phyloP scores from a whole-genome alignment of 2,113 vertebrate genomes.

The Forbesichthys agassizii region DNA sequence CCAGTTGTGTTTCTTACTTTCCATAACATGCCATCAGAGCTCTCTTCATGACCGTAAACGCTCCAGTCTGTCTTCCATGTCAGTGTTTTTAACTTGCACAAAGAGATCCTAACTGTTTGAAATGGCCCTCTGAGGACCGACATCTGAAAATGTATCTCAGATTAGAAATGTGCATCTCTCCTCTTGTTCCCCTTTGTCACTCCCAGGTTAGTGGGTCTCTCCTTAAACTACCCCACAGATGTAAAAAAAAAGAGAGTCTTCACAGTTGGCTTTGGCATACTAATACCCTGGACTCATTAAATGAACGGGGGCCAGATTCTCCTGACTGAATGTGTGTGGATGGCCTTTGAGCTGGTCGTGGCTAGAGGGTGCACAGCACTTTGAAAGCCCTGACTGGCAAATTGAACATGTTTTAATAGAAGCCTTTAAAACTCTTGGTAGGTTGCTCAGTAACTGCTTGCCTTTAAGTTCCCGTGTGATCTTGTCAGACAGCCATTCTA shows the following conservation, averaged over 20 bases:
- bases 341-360: slow-evolving; percentile 80
- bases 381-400: slow-evolving; percentile 80
- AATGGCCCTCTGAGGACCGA: slow-evolving; percentile 67
- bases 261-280: slow-evolving; percentile 74
- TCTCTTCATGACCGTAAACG: slow-evolving; percentile 58
- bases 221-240: slow-evolving; percentile 69
- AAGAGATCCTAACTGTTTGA: slow-evolving; percentile 64
- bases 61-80: slow-evolving; percentile 50
- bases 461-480: slow-evolving; percentile 78
- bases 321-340: slow-evolving; percentile 64
- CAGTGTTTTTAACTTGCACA: slow-evolving; percentile 47
- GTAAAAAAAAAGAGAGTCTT: slow-evolving; percentile 61
- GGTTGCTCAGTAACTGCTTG: slow-evolving; percentile 74
- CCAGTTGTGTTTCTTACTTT: slow-evolving; percentile 50
- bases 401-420: slow-evolving; percentile 78
- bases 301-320: slow-evolving; percentile 78
- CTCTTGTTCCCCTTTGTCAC: slow-evolving; percentile 63
- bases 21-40: slow-evolving; percentile 54
- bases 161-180: slow-evolving; percentile 61
- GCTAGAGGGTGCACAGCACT: slow-evolving; percentile 73
- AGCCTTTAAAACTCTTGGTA: slow-evolving; percentile 75
- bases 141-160: slow-evolving; percentile 65
- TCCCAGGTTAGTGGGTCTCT: slow-evolving; percentile 67
- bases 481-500: slow-evolving; percentile 70
- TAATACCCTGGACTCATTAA: slow-evolving; percentile 81